Conservation (phyloP, 2,113 vertebrate species). For the Lycocorax pyrrhopterus region DNA sequence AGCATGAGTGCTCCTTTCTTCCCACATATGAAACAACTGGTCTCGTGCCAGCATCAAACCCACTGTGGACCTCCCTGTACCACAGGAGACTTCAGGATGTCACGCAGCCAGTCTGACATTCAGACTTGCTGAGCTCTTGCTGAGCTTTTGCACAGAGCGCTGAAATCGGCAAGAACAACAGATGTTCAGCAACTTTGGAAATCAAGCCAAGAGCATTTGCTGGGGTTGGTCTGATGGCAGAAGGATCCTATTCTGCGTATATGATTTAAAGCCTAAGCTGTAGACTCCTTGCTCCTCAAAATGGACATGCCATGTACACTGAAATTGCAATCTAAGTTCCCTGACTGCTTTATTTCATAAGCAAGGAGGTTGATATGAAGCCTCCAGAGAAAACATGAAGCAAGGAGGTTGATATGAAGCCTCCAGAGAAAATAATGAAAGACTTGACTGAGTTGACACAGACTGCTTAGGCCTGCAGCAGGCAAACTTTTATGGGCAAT, state of each 20-base stretch:
- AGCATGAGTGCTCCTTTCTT: background rate
- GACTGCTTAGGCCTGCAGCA: background rate
- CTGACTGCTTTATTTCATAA: background rate
- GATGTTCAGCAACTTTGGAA: slow-evolving; percentile 14
- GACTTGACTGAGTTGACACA: background rate
- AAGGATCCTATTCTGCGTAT: background rate
- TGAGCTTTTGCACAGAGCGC: background rate
- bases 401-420: background rate
- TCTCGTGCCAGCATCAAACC: background rate
- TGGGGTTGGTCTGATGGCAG: background rate
- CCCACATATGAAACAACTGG: background rate
- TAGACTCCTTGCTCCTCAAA: background rate
- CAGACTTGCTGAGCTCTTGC: background rate
- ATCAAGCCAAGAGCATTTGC: background rate
- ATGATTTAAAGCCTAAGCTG: background rate
- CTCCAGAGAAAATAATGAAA: background rate
- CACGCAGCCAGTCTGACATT: background rate
- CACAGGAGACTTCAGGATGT: background rate
- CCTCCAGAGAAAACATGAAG: background rate
- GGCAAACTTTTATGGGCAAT: background rate
- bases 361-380: background rate
- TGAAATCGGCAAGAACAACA: slow-evolving; percentile 29
- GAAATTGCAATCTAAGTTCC: background rate
- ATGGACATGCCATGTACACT: background rate
- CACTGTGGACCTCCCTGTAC: background rate